These are phyloP conservation scores for Gobio occitaniae DNA, from an alignment of 2,797 vertebrate species.

Conservation along the genomic window DNA sequence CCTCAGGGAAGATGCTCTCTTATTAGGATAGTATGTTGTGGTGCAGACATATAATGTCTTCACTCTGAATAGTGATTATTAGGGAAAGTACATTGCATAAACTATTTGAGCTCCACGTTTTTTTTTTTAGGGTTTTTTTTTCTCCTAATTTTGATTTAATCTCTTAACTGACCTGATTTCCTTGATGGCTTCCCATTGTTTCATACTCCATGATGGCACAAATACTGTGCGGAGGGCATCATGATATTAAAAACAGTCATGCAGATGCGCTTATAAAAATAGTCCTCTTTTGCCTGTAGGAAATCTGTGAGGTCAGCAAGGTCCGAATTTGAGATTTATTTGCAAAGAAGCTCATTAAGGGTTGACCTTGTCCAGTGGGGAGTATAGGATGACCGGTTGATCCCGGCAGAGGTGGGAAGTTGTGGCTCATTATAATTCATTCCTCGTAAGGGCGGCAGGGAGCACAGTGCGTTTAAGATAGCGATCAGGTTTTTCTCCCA, in stretches of 20 bases:
- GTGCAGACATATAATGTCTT: slow-evolving; percentile 20
- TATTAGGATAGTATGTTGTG: neutral
- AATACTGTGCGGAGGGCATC: neutral
- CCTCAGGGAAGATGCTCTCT: neutral
- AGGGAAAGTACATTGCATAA: slow-evolving; percentile 28
- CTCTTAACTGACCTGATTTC: slow-evolving; percentile 41
- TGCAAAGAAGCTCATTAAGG: slow-evolving; percentile 63
- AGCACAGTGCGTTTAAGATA: slow-evolving; percentile 39
- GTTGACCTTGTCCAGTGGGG: slow-evolving; percentile 57
- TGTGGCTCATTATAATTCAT: slow-evolving; percentile 35
- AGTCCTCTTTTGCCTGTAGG: slow-evolving; percentile 34
- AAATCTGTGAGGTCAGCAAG: slow-evolving; percentile 55
- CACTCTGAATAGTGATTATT: slow-evolving; percentile 42
- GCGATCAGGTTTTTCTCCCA: slow-evolving; percentile 44
- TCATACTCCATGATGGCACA: neutral
- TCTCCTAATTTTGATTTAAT: slow-evolving; percentile 45
- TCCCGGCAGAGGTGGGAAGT: slow-evolving; percentile 18
- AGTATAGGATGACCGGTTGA: slow-evolving; percentile 57
- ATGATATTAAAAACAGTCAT: slow-evolving; percentile 37
- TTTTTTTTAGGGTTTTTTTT: neutral
- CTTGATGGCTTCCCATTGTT: slow-evolving; percentile 34
- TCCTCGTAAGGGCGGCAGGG: slow-evolving; percentile 36
- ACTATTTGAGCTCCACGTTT: slow-evolving; percentile 30
- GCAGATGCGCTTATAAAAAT: slow-evolving; percentile 29
- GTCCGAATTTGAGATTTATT: slow-evolving; percentile 54